Evolutionary conservation across 2,888 invertebrate genomes (phyloP).

Genomic region (Iphiclides podalirius): DNA sequence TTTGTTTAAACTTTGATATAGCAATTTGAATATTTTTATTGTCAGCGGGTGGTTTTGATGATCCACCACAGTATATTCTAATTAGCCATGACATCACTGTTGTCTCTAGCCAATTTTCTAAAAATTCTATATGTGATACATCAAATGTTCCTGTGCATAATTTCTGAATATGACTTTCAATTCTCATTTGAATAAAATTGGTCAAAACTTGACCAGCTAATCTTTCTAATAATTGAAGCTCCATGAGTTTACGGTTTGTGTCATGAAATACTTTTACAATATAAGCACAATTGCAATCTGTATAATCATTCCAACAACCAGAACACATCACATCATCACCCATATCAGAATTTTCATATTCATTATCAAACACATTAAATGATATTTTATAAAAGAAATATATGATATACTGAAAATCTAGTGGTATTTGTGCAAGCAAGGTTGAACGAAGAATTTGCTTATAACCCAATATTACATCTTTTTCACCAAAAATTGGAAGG

Average conservation of each 20-base stretch:
- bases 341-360: slow-evolving; percentile 73
- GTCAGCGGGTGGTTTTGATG: slow-evolving; percentile 78
- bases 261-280: slow-evolving; percentile 87
- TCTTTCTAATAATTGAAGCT: slow-evolving; percentile 89
- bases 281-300: slow-evolving; percentile 80
- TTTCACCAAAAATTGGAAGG: slow-evolving; percentile 76
- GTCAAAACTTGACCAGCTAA: slow-evolving; percentile 92
- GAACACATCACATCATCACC: slow-evolving; percentile 83
- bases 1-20: slow-evolving; percentile 85
- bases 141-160: slow-evolving; percentile 94
- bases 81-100: slow-evolving; percentile 93
- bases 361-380: slow-evolving; percentile 84
- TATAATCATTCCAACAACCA: slow-evolving; percentile 84
- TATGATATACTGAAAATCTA: slow-evolving; percentile 84
- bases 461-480: slow-evolving; percentile 77
- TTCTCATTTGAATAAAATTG: slow-evolving; percentile 89
- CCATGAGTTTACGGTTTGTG: slow-evolving; percentile 88
- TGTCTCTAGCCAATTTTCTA: slow-evolving; percentile 93
- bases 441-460: slow-evolving; percentile 83
- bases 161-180: slow-evolving; percentile 90
- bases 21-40: slow-evolving; percentile 77
- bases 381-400: slow-evolving; percentile 88
- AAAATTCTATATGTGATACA: slow-evolving; percentile 85
- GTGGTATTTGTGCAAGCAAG: slow-evolving; percentile 85
- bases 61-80: slow-evolving; percentile 88